Evolutionary conservation across 2,888 invertebrate species (phyloP).

Genomic region (Sphinx pinastri): DNA sequence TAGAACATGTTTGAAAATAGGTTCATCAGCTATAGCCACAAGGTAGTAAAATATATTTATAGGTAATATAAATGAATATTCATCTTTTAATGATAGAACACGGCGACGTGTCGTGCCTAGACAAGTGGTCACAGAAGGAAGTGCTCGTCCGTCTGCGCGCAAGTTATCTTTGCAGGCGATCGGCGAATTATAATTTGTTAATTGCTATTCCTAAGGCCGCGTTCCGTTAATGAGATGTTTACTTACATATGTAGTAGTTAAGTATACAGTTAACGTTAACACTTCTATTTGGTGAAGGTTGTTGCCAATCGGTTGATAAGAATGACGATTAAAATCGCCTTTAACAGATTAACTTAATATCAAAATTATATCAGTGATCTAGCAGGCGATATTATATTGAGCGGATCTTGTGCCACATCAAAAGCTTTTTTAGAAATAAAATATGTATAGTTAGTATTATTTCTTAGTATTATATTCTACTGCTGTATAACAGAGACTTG

Average conservation of each 20-base stretch:
- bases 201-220: conserved; percentile 20
- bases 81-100: conserved; percentile 10
- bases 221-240: conserved; percentile 13
- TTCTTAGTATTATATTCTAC: too few relatives aligned
- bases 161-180: conserved; percentile 13
- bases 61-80: conserved; percentile 9
- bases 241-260: conserved; percentile 2
- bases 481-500: too few relatives aligned
- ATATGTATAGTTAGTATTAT: too few relatives aligned
- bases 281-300: neutral
- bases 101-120: neutral
- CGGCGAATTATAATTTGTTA: conserved; percentile 13
- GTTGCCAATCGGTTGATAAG: neutral
- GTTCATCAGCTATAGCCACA: too few relatives aligned
- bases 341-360: too few relatives aligned
- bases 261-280: neutral
- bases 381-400: too few relatives aligned
- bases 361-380: too few relatives aligned
- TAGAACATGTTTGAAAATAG: neutral
- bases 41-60: conserved; percentile 2
- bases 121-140: conserved; percentile 8
- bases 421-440: too few relatives aligned
- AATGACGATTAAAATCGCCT: neutral
- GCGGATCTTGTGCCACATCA: too few relatives aligned
- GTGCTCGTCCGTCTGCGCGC: neutral